phyloP scores from a whole-genome alignment of 2,797 vertebrate species.

The Pipistrellus kuhlii region DNA sequence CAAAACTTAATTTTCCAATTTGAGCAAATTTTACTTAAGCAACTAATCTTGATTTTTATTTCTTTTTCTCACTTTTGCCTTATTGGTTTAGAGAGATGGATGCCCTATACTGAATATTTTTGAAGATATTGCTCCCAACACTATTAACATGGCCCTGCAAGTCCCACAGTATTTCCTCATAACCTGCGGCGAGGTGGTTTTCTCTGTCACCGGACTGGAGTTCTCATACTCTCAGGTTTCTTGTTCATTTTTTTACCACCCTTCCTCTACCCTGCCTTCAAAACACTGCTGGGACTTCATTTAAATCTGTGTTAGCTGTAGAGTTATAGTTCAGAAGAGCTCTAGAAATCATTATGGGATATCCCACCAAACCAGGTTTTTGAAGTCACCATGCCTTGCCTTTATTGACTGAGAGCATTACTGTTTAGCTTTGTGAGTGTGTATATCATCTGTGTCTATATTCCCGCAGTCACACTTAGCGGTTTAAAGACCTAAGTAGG shows the following conservation, averaged over 20 bases:
- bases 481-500: not conserved
- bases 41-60: not conserved
- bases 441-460: not conserved
- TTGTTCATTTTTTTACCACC: not conserved
- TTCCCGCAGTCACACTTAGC: not conserved
- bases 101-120: not conserved
- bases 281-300: not conserved
- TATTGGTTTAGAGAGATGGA: slow-evolving; percentile 64
- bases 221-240: slow-evolving; percentile 98
- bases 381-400: not conserved
- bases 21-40: not conserved
- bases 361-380: not conserved
- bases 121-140: slow-evolving; percentile 92
- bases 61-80: slow-evolving; percentile 43
- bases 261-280: not conserved
- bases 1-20: not conserved
- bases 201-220: slow-evolving; percentile 96
- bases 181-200: slow-evolving; percentile 95
- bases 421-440: not conserved
- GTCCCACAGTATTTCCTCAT: slow-evolving; percentile 98
- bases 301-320: not conserved
- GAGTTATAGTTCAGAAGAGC: not conserved
- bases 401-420: not conserved
- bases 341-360: not conserved
- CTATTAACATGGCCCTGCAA: slow-evolving; percentile 95